phyloP scores from a whole-genome alignment of 2,797 vertebrate genomes.

The Melanotaenia trifasciata region DNA sequence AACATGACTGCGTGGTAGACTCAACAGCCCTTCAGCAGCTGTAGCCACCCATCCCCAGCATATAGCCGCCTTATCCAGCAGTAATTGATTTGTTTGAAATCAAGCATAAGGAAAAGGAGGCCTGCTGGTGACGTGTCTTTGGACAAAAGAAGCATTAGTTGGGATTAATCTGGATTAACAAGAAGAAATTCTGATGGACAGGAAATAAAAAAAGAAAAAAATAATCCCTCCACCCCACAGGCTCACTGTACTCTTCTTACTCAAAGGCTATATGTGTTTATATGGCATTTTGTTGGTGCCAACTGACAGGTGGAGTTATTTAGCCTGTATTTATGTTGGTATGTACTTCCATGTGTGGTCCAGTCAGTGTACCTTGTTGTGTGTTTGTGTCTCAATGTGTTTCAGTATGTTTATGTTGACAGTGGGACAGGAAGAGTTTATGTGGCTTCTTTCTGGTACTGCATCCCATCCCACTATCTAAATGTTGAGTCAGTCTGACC shows the following conservation, averaged over 20 bases:
- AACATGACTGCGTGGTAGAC: neutral
- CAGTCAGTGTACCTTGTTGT: conserved; percentile 5
- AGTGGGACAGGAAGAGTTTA: neutral
- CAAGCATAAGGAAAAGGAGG: conserved; percentile 26
- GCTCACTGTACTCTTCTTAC: neutral
- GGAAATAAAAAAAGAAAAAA: conserved; percentile 12
- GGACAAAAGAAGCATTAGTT: conserved; percentile 70
- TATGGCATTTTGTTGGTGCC: neutral
- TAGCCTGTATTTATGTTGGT: neutral
- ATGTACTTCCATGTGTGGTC: neutral
- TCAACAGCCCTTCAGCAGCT: neutral
- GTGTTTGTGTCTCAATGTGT: neutral
- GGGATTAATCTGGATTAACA: conserved; percentile 69
- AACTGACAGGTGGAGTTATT: conserved; percentile 27
- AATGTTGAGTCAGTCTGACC: conserved; percentile 14
- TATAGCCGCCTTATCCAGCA: neutral
- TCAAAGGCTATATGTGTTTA: neutral
- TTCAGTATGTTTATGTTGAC: neutral
- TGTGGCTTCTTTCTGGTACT: neutral
- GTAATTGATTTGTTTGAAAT: conserved; percentile 73
- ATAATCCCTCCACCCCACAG: neutral
- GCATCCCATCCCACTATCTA: neutral
- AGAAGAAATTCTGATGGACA: conserved; percentile 63
- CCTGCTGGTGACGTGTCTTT: conserved; percentile 31
- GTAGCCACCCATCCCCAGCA: neutral